Evolutionary conservation across 2,113 vertebrate genomes (phyloP).

Genomic region (Pampusana beccarii): DNA sequence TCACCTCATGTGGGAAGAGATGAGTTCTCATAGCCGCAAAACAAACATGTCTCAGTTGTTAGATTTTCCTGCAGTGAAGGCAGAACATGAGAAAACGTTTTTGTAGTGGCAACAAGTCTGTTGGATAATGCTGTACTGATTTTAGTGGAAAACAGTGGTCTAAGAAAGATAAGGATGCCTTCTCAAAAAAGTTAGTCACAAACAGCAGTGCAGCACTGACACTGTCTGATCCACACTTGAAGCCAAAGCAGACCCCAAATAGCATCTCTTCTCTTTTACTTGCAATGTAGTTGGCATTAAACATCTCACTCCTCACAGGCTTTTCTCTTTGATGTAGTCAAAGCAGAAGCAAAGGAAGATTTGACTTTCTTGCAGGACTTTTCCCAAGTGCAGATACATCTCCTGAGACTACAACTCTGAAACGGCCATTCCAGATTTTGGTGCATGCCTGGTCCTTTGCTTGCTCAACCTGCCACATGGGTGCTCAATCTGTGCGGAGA

Average conservation of each 20-base stretch:
- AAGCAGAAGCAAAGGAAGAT: not conserved
- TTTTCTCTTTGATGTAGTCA: not conserved
- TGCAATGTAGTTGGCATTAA: not conserved
- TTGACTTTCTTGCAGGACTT: fast-evolving
- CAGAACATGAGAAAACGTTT: not conserved
- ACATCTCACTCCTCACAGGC: not conserved
- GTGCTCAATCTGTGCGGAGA: fast-evolving
- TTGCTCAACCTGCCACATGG: fast-evolving
- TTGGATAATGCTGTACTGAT: not conserved
- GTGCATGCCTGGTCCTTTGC: fast-evolving
- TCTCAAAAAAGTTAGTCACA: not conserved
- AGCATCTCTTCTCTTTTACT: not conserved
- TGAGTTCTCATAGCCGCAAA: not conserved
- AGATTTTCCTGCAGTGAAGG: not conserved
- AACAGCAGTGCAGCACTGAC: not conserved
- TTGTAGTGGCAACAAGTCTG: fast-evolving
- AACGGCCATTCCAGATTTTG: not conserved
- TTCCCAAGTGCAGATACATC: not conserved
- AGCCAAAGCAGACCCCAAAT: not conserved
- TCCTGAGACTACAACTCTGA: not conserved
- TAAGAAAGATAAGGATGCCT: not conserved
- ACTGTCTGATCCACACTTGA: not conserved
- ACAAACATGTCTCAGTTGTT: not conserved
- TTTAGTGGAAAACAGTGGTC: not conserved
- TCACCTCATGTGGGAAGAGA: not conserved